Evolutionary conservation across 2,888 invertebrate species (phyloP).

Genomic region (Drosophila merina): DNA sequence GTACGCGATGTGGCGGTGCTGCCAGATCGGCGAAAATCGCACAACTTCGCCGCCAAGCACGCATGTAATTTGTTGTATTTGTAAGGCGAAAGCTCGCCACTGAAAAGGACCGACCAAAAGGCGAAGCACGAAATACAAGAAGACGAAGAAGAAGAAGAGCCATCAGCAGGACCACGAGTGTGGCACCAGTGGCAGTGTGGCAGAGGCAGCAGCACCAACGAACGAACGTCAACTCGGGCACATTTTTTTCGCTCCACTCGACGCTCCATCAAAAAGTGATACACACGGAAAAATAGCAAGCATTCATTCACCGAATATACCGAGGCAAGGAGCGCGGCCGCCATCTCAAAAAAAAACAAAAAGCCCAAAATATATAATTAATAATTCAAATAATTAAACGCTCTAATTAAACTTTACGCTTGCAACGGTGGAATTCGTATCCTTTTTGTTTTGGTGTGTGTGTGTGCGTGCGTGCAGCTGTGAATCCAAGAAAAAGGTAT

Average conservation of each 20-base stretch:
- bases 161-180: conserved; percentile 44
- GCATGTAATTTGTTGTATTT: conserved; percentile 20
- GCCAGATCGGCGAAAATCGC: conserved; percentile 54
- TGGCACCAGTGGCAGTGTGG: conserved; percentile 8
- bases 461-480: conserved; percentile 23
- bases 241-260: conserved; percentile 45
- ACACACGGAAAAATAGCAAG: conserved; percentile 80
- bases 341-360: not conserved
- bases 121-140: conserved; percentile 34
- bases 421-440: conserved; percentile 1
- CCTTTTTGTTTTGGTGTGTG: conserved; percentile 35
- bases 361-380: conserved; percentile 25
- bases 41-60: conserved; percentile 23
- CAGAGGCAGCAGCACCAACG: conserved; percentile 15
- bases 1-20: conserved; percentile 49
- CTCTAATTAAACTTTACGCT: not conserved
- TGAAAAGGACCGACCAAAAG: conserved; percentile 42
- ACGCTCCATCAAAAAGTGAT: conserved; percentile 67
- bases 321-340: conserved; percentile 49
- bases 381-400: conserved; percentile 24
- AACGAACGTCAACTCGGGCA: conserved; percentile 41
- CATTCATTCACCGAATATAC: conserved; percentile 77
- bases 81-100: conserved; percentile 44
- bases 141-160: conserved; percentile 22
- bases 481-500: conserved; percentile 4